Percentiles rank a stretch among this genome's conserved stretches.
Evolutionary conservation across 2,113 vertebrate genomes (phyloP).

Genomic region (Saguinus midas): DNA sequence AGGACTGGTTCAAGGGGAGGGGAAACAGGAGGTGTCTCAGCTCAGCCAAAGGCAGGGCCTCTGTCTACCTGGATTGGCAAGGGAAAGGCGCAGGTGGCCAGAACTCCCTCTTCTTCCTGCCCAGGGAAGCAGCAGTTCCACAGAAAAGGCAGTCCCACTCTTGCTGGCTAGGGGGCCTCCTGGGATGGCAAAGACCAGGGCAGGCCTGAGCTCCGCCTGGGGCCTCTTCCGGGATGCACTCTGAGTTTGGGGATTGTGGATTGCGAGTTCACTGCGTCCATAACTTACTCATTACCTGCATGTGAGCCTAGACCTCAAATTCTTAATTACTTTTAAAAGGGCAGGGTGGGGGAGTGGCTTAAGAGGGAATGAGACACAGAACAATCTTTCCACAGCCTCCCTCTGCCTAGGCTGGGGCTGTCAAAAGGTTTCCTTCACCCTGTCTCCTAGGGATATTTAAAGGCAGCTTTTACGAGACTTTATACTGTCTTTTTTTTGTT

Average conservation of each 20-base stretch:
- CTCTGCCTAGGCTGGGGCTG: conserved; percentile 59
- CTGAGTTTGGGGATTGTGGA: background rate
- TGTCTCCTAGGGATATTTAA: conserved; percentile 73
- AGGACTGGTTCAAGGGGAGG: conserved; percentile 15
- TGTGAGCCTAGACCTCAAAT: conserved; percentile 8
- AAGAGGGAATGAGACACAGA: conserved; percentile 49
- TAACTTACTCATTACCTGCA: background rate
- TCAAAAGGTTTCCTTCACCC: conserved; percentile 70
- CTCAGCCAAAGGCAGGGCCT: conserved; percentile 56
- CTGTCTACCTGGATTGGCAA: conserved; percentile 38
- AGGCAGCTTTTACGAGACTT: conserved; percentile 78
- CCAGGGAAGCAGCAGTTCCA: conserved; percentile 12
- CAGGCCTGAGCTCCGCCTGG: background rate
- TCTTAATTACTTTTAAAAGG: background rate
- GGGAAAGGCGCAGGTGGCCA: background rate
- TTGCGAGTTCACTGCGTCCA: conserved; percentile 32
- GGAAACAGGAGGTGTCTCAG: conserved; percentile 39
- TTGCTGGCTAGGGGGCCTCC: background rate
- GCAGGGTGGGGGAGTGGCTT: background rate
- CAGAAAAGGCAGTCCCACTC: background rate
- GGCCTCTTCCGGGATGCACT: background rate
- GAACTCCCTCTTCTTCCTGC: background rate
- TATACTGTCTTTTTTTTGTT: conserved; percentile 60
- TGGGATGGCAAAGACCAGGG: background rate
- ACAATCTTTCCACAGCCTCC: conserved; percentile 57